phyloP scores from a whole-genome alignment of 2,888 invertebrate genomes.

The Limnephilus lunatus region DNA sequence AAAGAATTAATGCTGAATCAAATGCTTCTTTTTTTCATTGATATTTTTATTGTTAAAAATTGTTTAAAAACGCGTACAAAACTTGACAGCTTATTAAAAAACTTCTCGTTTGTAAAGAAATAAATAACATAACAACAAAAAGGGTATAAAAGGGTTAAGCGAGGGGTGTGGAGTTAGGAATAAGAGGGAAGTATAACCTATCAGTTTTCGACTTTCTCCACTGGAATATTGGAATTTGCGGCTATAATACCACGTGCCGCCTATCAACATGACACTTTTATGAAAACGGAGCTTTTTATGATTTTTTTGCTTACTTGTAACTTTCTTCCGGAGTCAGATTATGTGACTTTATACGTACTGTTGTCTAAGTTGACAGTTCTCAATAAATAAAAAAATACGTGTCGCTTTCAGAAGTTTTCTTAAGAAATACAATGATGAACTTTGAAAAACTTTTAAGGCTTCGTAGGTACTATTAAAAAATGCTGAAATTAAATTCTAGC shows the following conservation, averaged over 20 bases:
- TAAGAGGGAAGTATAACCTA: background rate
- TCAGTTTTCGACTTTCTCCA: conserved; percentile 4
- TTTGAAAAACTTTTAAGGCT: background rate
- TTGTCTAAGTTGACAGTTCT: background rate
- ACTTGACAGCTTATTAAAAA: conserved; percentile 2
- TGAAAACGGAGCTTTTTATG: conserved; percentile 13
- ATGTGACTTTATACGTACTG: background rate
- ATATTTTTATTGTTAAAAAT: background rate
- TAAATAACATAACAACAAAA: conserved; percentile 18
- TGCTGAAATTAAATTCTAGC: background rate
- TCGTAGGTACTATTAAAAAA: background rate
- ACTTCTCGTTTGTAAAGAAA: background rate
- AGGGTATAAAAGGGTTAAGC: background rate
- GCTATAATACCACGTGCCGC: conserved; percentile 31
- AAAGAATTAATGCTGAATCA: too few species aligned
- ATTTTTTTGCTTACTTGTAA: conserved; percentile 13
- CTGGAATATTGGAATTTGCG: conserved; percentile 35
- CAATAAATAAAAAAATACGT: background rate
- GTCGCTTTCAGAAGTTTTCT: background rate
- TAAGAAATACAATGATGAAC: background rate
- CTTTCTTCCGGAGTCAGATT: background rate
- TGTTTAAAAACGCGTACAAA: background rate
- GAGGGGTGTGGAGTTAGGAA: background rate
- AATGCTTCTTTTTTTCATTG: too few species aligned
- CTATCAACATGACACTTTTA: conserved; percentile 46